Conservation (phyloP, 2,888 invertebrate species). For the Cryptus viduatorius region DNA sequence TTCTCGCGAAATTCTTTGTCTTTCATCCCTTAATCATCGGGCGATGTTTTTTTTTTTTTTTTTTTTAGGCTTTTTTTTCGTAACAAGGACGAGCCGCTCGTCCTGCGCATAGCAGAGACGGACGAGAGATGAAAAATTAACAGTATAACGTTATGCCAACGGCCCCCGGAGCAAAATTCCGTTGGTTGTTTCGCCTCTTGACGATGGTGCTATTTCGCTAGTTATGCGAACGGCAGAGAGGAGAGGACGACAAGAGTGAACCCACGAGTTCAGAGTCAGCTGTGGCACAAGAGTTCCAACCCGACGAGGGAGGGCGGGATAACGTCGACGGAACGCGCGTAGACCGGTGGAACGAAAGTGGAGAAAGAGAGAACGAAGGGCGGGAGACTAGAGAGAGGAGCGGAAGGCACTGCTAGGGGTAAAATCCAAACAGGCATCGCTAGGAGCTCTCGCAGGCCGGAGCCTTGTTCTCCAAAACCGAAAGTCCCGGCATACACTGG, state of each 20-base stretch:
- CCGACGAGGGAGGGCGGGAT: background rate
- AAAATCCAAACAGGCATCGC: constrained; percentile 44
- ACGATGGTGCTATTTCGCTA: constrained; percentile 51
- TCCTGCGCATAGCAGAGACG: background rate
- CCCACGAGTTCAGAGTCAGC: constrained; percentile 20
- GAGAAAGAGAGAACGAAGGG: constrained; percentile 35
- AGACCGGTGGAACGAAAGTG: constrained; percentile 42
- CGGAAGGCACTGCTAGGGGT: constrained; percentile 41
- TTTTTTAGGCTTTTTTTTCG: no score
- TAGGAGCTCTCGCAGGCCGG: constrained; percentile 34
- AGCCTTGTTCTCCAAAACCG: constrained; percentile 50
- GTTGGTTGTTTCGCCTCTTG: constrained; percentile 53
- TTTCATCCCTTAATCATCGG: no score
- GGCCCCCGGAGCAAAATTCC: constrained; percentile 51
- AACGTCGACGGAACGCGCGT: constrained; percentile 11
- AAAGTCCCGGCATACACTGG: constrained; percentile 57
- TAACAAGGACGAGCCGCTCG: no score
- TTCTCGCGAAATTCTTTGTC: no score
- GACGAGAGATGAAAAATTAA: constrained; percentile 23
- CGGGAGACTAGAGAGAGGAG: constrained; percentile 21
- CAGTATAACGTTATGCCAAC: constrained; percentile 32
- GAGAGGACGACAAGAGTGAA: constrained; percentile 20
- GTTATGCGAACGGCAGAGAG: constrained; percentile 50
- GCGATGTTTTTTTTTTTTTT: no score
- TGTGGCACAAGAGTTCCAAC: constrained; percentile 15